Conservation (phyloP, 1,140 invertebrate species). For the Chironomus tepperi region DNA sequence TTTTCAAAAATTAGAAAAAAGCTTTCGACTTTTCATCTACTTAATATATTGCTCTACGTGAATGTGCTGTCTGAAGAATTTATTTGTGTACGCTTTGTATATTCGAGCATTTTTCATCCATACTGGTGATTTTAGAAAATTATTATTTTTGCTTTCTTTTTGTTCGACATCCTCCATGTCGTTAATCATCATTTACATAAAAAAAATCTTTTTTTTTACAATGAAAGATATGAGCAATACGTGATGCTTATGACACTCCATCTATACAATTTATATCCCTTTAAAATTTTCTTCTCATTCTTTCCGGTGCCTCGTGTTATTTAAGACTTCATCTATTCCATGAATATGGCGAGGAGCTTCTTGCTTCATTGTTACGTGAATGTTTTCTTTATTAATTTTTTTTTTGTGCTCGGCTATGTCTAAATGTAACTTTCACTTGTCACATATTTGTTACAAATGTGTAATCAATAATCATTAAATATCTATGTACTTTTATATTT, state of each 20-base stretch:
- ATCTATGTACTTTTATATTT: background rate
- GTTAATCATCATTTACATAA: conserved; percentile 3
- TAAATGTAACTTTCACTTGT: background rate
- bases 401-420: background rate
- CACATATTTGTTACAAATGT: background rate
- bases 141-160: background rate
- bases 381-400: background rate
- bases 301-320: background rate
- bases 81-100: too few species aligned
- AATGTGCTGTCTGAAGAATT: too few species aligned
- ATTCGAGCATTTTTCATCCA: too few species aligned
- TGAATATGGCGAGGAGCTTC: background rate
- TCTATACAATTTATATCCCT: background rate
- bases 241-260: background rate
- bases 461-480: background rate
- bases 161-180: background rate
- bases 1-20: conserved; percentile 2
- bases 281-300: background rate
- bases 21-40: too few species aligned
- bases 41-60: too few species aligned
- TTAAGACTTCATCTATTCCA: background rate
- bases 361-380: conserved; percentile 11
- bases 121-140: background rate
- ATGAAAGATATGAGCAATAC: background rate
- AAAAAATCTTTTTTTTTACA: conserved; percentile 4